Base-by-base conservation (phyloP, 2,888 invertebrate genomes). In the Mesorhabditis sp. region DNA sequence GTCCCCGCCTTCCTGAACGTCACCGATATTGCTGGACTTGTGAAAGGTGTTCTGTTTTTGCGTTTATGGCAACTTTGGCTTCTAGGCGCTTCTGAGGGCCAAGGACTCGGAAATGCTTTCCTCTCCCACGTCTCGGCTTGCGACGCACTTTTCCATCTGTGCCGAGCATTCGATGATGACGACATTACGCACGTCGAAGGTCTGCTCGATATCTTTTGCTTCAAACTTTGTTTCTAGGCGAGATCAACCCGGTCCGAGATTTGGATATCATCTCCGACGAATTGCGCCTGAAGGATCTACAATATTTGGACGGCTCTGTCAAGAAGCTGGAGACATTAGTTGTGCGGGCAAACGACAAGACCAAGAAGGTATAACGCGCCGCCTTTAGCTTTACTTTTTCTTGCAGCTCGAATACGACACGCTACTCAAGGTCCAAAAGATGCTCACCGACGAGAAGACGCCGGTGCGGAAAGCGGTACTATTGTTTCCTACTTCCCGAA, bases 101-200 rank as follows among this genome's bases (percentile, higher is more conserved):
- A 96, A 87, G 96, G 98, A 2, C 89, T 99, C 70, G 98, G 98
- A 84, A 99, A 99, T 87, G 95, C 95, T 74, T 99, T 99, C 88
- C 90, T 99, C 65, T 95, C 97, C 4, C 95, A 99, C 88, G 97
- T 99, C 85, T 93, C 92, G 87, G 97, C 96, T 15, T 98, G 98
- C 87, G 98, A 99, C 87, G 94, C 95, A 62, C 92, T 99, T 82
- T 97, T 97, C 86, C 95, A 98, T 88, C 90, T 98, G 76, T 93
- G 94, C 86, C 91, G 98, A 43, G 95, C 94, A 6, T 98, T 98
- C 87, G 96, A 96, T 76, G 95, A 96, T 85, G 93, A 94, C 70
- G 95, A 96, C 84, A 95, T 99, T 0, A 95, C 93, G 66, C 98
- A 99, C 86, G 92, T 98, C 0, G 98, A 99, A 87, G 98, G 81